Evolutionary conservation across 2,888 invertebrate species (phyloP), one percentile per base, ranked within the genome.

Genomic region (Mythimna lalbum): DNA sequence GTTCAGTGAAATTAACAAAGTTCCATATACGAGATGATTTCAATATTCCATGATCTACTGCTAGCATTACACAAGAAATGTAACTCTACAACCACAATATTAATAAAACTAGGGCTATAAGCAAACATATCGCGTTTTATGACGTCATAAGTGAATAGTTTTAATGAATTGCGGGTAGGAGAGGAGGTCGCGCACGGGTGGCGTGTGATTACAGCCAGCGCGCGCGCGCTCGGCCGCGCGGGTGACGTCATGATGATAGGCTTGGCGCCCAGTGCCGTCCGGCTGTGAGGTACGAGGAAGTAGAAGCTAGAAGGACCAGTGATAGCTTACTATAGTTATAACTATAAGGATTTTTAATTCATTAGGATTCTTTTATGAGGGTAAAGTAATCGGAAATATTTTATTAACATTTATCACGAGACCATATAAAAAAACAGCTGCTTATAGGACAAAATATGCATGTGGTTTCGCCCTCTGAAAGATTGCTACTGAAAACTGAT

Each of bases 171-270:
- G 27, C 23, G n/a, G 21, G n/a, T 31, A 17, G 10, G 12, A 10
- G 33, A 4, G 17, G 65, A 27, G 50, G 14, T 49, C 59, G 10
- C n/a, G 17, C 4, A 19, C 55, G 31, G 3, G 12, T 12, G 31
- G 9, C 9, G 12, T n/a, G 59, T 59, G 50, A 21, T 33, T 14
- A 59, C 36, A 53, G 5, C 53, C 47, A 19, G 52, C 50, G 31
- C 71, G 53, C 61, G 52, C 7, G 49, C 33, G 27, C 53, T 27
- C 19, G 4, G 63, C n/a, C 31, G 27, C 10, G n/a, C 50, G 27
- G 14, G 57, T 72, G 47, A 73, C 59, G 52, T 47, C 52, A 59
- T 52, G 14, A 39, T 57, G 27, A 2, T 39, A 17, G 49, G 39
- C 39, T 19, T 27, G 23, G 33, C n/a, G 19, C 19, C 39, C 27